Conservation (phyloP, 2,888 invertebrate genomes). For the Diarsia dahlii region DNA sequence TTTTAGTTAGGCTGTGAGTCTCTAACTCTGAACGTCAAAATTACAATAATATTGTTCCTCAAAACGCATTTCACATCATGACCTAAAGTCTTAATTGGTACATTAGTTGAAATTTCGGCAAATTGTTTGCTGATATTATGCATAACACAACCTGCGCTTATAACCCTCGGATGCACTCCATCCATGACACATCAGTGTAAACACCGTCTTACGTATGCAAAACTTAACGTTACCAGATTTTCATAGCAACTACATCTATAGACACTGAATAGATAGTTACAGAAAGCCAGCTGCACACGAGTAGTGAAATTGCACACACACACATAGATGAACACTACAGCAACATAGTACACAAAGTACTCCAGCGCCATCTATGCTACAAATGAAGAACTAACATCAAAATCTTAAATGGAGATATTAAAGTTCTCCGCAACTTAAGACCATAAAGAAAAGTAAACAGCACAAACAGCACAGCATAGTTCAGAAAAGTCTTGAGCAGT, state of each 20-base stretch:
- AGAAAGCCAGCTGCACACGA: background rate
- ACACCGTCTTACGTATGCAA: conserved; percentile 35
- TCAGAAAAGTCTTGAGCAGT: no score
- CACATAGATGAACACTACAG: background rate
- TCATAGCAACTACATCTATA: conserved; percentile 11
- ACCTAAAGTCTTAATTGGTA: no score
- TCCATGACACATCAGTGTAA: conserved; percentile 3
- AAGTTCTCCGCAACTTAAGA: background rate
- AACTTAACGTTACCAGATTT: conserved; percentile 44
- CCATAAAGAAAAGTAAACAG: no score
- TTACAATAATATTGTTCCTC: background rate
- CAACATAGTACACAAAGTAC: background rate
- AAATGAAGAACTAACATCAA: background rate
- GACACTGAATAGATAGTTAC: background rate
- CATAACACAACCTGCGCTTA: background rate
- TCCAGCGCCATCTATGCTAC: background rate
- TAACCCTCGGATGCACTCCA: conserved; percentile 23
- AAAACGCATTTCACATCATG: background rate
- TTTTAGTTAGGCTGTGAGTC: background rate
- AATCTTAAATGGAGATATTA: background rate
- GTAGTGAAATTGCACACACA: background rate
- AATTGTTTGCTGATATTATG: background rate
- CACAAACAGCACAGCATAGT: no score
- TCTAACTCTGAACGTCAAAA: background rate
- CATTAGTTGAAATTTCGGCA: no score